Conservation (phyloP, 2,797 vertebrate genomes). For the Molossus alvarezi region DNA sequence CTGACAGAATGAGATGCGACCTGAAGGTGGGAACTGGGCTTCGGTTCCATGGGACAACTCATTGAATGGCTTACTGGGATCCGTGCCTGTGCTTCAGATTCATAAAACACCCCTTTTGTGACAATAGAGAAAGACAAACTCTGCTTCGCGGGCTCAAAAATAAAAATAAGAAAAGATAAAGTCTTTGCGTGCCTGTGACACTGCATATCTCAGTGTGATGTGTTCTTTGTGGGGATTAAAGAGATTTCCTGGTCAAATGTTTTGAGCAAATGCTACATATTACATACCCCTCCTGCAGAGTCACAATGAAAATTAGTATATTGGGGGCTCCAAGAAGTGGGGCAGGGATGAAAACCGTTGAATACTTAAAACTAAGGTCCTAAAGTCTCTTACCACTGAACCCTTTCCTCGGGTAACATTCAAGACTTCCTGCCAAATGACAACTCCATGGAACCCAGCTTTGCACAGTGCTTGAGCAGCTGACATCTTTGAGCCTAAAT, state of each 20-base stretch:
- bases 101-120: background rate
- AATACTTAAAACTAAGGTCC: background rate
- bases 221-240: background rate
- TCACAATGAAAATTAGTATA: background rate
- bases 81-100: background rate
- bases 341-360: background rate
- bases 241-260: background rate
- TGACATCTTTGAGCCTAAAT: background rate
- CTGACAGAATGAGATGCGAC: background rate
- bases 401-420: background rate
- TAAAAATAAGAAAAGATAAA: background rate
- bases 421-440: background rate
- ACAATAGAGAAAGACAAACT: background rate
- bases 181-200: background rate
- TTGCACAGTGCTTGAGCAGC: background rate
- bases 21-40: background rate
- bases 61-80: background rate
- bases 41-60: background rate
- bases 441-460: background rate
- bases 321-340: background rate
- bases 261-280: background rate
- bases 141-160: background rate
- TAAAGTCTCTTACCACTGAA: background rate
- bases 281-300: background rate
- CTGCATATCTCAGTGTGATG: no score